phyloP scores from a whole-genome alignment of 2,888 invertebrate genomes.

The Nysson spinosus region DNA sequence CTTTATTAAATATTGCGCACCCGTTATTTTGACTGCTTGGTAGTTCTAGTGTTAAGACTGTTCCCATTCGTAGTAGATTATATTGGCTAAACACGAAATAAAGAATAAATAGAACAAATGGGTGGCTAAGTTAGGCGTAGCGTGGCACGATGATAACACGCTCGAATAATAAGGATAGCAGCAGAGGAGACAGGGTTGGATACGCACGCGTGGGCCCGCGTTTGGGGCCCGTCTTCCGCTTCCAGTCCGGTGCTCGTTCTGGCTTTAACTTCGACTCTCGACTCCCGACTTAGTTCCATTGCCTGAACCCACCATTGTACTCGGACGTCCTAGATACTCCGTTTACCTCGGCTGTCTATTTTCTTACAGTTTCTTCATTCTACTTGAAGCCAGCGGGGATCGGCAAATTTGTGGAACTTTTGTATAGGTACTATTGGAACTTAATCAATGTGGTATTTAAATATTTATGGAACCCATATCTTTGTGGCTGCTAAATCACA shows the following conservation, averaged over 20 bases:
- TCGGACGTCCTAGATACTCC: constrained; percentile 44
- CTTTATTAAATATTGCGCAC: too few species aligned
- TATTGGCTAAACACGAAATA: constrained; percentile 28
- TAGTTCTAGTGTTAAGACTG: too few species aligned
- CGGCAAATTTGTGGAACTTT: too few species aligned
- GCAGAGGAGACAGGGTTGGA: constrained; percentile 76
- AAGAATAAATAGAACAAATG: constrained; percentile 47
- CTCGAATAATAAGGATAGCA: constrained; percentile 75
- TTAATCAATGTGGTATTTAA: too few species aligned
- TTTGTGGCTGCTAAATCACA: too few species aligned
- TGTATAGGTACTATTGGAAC: too few species aligned
- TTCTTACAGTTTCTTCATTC: constrained; percentile 11
- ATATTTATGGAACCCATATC: too few species aligned
- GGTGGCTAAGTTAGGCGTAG: constrained; percentile 64
- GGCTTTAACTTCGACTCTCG: constrained; percentile 52
- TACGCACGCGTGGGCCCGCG: constrained; percentile 76
- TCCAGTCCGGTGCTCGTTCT: constrained; percentile 60
- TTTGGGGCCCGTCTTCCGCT: constrained; percentile 75
- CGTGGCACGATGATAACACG: constrained; percentile 75
- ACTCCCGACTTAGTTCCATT: constrained; percentile 62
- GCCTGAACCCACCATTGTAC: constrained; percentile 50
- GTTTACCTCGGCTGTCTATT: constrained; percentile 23
- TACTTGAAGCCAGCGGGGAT: too few species aligned
- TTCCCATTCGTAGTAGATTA: constrained; percentile 5
- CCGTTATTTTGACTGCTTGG: too few species aligned